Evolutionary conservation across 2,797 vertebrate species (phyloP).

Genomic region (Pseudochirops corinnae): DNA sequence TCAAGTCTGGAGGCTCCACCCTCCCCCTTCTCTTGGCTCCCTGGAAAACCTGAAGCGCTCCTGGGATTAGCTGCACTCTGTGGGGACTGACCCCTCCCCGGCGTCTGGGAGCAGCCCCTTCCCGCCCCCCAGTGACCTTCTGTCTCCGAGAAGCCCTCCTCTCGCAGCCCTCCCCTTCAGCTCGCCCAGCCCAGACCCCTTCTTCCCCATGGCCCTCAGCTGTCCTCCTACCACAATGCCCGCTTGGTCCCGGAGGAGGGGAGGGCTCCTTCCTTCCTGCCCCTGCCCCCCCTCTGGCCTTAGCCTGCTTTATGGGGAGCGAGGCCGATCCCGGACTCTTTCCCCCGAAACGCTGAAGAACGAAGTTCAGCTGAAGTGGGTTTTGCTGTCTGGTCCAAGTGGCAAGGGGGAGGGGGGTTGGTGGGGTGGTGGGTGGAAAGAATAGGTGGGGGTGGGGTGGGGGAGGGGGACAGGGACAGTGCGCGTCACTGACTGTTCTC

Average conservation of each 20-base stretch:
- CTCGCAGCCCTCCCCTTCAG: slow-evolving; percentile 34
- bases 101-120: slow-evolving; percentile 60
- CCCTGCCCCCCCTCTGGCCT: slow-evolving; percentile 45
- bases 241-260: slow-evolving; percentile 18
- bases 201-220: slow-evolving; percentile 49
- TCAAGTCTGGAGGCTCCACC: slow-evolving; percentile 68
- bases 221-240: slow-evolving; percentile 62
- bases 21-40: slow-evolving; percentile 65
- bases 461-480: slow-evolving; percentile 72
- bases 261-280: neutral
- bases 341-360: slow-evolving; percentile 48
- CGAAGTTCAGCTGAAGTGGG: slow-evolving; percentile 77
- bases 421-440: slow-evolving; percentile 1
- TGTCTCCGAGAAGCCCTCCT: slow-evolving; percentile 55
- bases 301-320: neutral
- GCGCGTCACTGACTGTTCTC: slow-evolving; percentile 76
- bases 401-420: slow-evolving; percentile 57
- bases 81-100: slow-evolving; percentile 69
- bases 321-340: neutral
- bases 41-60: slow-evolving; percentile 71
- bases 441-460: slow-evolving; percentile 59
- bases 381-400: slow-evolving; percentile 64
- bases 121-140: slow-evolving; percentile 77
- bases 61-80: slow-evolving; percentile 70
- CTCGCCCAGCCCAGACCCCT: slow-evolving; percentile 13